Evolutionary conservation across 2,797 vertebrate species (phyloP).

Genomic region (Poeciliopsis paucimaculata): DNA sequence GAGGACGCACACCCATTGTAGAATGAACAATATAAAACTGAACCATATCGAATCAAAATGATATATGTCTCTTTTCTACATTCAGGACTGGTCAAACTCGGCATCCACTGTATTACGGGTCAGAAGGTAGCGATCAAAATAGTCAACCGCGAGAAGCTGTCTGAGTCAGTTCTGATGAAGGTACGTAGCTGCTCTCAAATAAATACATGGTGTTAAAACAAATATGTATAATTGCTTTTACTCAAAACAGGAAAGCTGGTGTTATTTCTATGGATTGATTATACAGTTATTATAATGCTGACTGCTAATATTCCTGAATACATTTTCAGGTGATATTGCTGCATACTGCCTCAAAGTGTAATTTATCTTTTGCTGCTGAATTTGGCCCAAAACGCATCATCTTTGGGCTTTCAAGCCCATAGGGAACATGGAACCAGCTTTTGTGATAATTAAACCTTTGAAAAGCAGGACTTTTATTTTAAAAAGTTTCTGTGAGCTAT

Average conservation of each 20-base stretch:
- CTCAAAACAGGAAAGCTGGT: background rate
- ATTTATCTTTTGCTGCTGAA: background rate
- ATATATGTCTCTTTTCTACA: background rate
- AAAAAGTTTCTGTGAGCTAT: background rate
- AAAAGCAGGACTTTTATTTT: background rate
- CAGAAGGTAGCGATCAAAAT: slow-evolving; percentile 98
- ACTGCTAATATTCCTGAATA: background rate
- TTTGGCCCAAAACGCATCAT: background rate
- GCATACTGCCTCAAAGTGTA: background rate
- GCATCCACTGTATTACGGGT: slow-evolving; percentile 91
- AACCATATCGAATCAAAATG: background rate
- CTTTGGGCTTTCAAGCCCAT: background rate
- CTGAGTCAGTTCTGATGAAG: slow-evolving; percentile 95
- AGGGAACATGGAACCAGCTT: background rate
- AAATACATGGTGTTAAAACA: background rate
- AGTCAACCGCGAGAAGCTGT: slow-evolving; percentile 94
- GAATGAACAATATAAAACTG: background rate
- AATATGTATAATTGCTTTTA: background rate
- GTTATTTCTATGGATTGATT: background rate
- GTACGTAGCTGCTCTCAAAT: slow-evolving; percentile 65
- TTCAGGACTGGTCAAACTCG: slow-evolving; percentile 91
- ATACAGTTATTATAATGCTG: background rate
- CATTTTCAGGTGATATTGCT: too few relatives aligned
- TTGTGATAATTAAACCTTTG: background rate
- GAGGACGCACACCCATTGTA: slow-evolving; percentile 39